Evolutionary conservation across 2,888 invertebrate species (phyloP).

Genomic region (Drosophila eohydei): DNA sequence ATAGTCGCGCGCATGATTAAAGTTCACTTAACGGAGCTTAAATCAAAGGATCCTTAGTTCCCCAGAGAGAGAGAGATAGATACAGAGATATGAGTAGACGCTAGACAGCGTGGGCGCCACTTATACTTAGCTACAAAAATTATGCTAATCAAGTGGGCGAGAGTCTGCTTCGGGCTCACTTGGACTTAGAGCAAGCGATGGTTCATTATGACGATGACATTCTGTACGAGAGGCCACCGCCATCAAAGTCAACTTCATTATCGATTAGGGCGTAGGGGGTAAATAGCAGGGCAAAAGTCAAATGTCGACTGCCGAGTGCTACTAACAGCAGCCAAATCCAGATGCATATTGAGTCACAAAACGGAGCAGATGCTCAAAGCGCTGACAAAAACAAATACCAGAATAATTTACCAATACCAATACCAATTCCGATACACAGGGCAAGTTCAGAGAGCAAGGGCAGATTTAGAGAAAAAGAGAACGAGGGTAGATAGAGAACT

Average conservation of each 20-base stretch:
- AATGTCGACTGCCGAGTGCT: slow-evolving; percentile 35
- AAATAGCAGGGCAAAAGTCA: slow-evolving; percentile 21
- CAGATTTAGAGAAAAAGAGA: slow-evolving; percentile 9
- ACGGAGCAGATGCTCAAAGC: slow-evolving; percentile 42
- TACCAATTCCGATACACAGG: slow-evolving; percentile 16
- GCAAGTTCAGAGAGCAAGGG: slow-evolving; percentile 32
- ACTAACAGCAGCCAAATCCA: slow-evolving; percentile 45
- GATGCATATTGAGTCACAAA: slow-evolving; percentile 72
- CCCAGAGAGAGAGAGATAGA: not conserved
- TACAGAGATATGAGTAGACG: not conserved
- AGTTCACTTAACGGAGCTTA: slow-evolving; percentile 49
- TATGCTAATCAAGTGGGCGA: slow-evolving; percentile 64
- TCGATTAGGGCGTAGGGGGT: slow-evolving; percentile 57
- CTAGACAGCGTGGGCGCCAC: not conserved
- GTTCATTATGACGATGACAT: slow-evolving; percentile 70
- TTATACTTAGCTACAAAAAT: slow-evolving; percentile 40
- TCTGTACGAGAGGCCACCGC: slow-evolving; percentile 21
- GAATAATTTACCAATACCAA: slow-evolving; percentile 74
- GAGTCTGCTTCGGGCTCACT: slow-evolving; percentile 13
- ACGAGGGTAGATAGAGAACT: slow-evolving; percentile 13
- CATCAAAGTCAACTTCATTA: slow-evolving; percentile 65
- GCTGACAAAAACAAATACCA: slow-evolving; percentile 72
- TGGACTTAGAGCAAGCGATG: slow-evolving; percentile 22
- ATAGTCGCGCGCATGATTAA: slow-evolving; percentile 66
- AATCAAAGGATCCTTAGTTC: slow-evolving; percentile 46